Base-by-base conservation (phyloP, 2,888 invertebrate species). In the Sisyra terminalis region DNA sequence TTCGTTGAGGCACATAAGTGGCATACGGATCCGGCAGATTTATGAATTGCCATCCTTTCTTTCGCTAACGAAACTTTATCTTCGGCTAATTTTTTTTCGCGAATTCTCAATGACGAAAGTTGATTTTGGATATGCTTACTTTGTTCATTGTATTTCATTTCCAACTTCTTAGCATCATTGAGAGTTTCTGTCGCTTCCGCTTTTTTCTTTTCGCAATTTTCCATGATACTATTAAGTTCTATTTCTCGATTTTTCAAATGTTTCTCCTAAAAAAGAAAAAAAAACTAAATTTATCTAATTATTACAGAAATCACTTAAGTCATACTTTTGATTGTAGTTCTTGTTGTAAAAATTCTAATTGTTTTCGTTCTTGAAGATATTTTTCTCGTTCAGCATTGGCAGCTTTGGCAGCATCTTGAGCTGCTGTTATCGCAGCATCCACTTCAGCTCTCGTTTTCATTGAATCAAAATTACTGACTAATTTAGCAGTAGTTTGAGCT, bases 71-170 rank as follows among this genome's bases (percentile, higher is more conserved):
- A 59, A 0, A 75, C 67, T 55, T 75, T 75, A 50, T 75, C 75
- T 54, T 65, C 70, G 0, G 73, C 71, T 30, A 75, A 64, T 49
- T 71, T 71, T 50, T 73, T 73, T 47, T 75, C 75, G 50, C 74
- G 64, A 9, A 57, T 53, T 14, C 70, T 66, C 13, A 75, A 51
- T 1, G 71, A 67, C 3, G 66, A 58, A 2, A 70, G 65, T 46
- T 74, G 73, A 46, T 65, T 67, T 54, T 75, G 75, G 29, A 75
- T 63, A 37, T 70, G 64, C 36, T 67, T 58, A 45, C 73, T 63
- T 48, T 70, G 60, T 38, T 73, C 71, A 51, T 73, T 73, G 49
- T 71, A 74, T 53, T 67, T 69, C 11, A 58, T 56, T 51, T 72
- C 56, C 6, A 55, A 48, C 24, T 48, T 45, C 47, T 53, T 57